A percentile compares a stretch with the other conserved stretches of the same genome.
phyloP scores from a whole-genome alignment of 2,797 vertebrate genomes.

The Aselliscus stoliczkanus region DNA sequence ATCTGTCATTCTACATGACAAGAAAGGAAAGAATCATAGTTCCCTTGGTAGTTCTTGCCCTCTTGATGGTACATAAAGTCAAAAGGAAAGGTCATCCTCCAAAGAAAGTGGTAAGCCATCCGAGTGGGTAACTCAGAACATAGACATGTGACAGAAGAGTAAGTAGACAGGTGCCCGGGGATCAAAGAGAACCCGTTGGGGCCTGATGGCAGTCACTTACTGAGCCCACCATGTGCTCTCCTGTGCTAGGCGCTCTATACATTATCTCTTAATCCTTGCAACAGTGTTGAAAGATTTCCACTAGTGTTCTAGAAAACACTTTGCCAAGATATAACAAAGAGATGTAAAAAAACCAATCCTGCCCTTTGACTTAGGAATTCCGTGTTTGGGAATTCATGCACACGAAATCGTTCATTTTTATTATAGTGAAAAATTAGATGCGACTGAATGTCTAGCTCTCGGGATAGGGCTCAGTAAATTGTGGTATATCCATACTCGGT shows the following conservation, averaged over 20 bases:
- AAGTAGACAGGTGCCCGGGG: not conserved
- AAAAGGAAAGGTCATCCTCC: not conserved
- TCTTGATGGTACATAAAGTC: not conserved
- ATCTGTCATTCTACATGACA: not conserved
- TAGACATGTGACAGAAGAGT: not conserved
- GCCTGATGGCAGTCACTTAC: not conserved
- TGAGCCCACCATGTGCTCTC: not conserved
- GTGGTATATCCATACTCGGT: not conserved
- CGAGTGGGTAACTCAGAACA: not conserved
- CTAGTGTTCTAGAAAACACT: not conserved
- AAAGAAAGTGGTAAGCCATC: not conserved
- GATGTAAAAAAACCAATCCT: not conserved
- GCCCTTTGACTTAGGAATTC: not conserved
- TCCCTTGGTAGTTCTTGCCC: not conserved
- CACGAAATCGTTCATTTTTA: conserved; percentile 8
- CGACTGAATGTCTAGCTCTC: not conserved
- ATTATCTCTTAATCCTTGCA: not conserved
- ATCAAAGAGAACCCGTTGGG: not conserved
- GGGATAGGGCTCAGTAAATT: not conserved
- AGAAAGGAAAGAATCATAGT: conserved; percentile 1
- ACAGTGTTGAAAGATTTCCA: not conserved
- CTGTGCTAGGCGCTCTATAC: not conserved
- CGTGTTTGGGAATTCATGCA: not conserved
- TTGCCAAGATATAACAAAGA: not conserved
- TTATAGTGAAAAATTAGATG: not conserved